Evolutionary conservation across 2,113 vertebrate genomes (phyloP).

Genomic region (Anoura caudifer): DNA sequence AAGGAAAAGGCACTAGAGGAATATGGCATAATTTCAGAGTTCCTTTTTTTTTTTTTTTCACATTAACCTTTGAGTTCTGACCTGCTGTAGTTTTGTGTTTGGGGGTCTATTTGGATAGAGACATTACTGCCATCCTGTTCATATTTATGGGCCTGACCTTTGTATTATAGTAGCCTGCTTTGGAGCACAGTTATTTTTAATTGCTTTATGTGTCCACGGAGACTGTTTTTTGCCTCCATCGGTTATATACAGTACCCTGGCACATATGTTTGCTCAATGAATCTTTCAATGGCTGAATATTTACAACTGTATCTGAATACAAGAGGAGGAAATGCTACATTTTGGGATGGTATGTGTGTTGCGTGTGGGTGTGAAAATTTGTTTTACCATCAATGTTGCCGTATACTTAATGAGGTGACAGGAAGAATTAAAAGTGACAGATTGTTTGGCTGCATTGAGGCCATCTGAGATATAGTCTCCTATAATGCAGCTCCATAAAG

Average conservation of each 20-base stretch:
- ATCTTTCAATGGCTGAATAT: slow-evolving; percentile 76
- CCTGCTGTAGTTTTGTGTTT: slow-evolving; percentile 49
- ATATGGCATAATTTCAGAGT: slow-evolving; percentile 35
- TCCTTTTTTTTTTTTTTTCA: slow-evolving; percentile 49
- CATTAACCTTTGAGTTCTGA: slow-evolving; percentile 67
- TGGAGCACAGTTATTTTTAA: slow-evolving; percentile 81
- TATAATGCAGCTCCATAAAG: slow-evolving; percentile 77
- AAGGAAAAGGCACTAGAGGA: slow-evolving; percentile 28
- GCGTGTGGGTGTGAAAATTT: slow-evolving; percentile 27
- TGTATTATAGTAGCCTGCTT: slow-evolving; percentile 71
- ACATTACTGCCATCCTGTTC: slow-evolving; percentile 66
- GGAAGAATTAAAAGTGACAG: slow-evolving; percentile 85
- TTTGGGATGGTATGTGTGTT: slow-evolving; percentile 15
- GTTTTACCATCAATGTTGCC: slow-evolving; percentile 69
- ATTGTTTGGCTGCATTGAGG: slow-evolving; percentile 75
- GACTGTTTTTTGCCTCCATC: slow-evolving; percentile 68
- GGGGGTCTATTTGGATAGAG: slow-evolving; percentile 58
- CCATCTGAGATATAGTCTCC: slow-evolving; percentile 76
- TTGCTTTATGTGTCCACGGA: slow-evolving; percentile 80
- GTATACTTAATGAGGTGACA: slow-evolving; percentile 81
- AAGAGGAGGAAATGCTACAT: slow-evolving; percentile 49
- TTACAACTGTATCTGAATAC: slow-evolving; percentile 68
- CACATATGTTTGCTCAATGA: slow-evolving; percentile 80
- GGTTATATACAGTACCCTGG: slow-evolving; percentile 70
- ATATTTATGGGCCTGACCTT: slow-evolving; percentile 80